These are phyloP conservation scores for Irena cyanogastra DNA, from an alignment of 2,113 vertebrate species.

Conservation along the genomic window DNA sequence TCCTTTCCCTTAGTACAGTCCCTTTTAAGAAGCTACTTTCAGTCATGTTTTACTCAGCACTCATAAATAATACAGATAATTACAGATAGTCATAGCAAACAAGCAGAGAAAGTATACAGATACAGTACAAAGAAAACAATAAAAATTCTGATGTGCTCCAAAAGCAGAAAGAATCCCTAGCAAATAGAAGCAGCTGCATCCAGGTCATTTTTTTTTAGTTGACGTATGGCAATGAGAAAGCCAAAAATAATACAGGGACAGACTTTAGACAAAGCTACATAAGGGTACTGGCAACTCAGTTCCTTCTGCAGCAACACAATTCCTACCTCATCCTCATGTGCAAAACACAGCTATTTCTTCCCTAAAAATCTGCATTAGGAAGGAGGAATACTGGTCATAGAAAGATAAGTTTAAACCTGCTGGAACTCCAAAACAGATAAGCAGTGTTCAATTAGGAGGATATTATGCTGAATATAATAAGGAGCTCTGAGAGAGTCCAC, in stretches of 20 bases:
- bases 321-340: background rate
- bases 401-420: constrained; percentile 7
- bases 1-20: constrained; percentile 10
- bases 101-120: background rate
- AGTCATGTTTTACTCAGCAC: background rate
- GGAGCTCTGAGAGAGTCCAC: background rate
- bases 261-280: background rate
- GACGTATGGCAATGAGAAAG: background rate
- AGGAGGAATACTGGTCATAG: background rate
- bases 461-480: background rate
- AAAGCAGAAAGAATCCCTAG: constrained; percentile 26
- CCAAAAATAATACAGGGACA: constrained; percentile 4
- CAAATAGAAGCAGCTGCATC: background rate
- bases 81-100: background rate
- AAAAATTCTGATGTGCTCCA: background rate
- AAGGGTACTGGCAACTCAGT: background rate
- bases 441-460: background rate
- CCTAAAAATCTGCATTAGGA: background rate
- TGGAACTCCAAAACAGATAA: constrained; percentile 27
- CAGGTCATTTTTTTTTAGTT: background rate
- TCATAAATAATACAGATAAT: constrained; percentile 48
- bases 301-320: background rate
- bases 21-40: constrained; percentile 14
- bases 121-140: constrained; percentile 7
- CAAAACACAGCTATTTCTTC: background rate